phyloP scores from a whole-genome alignment of 2,113 vertebrate species.

The Platysternon megacephalum region DNA sequence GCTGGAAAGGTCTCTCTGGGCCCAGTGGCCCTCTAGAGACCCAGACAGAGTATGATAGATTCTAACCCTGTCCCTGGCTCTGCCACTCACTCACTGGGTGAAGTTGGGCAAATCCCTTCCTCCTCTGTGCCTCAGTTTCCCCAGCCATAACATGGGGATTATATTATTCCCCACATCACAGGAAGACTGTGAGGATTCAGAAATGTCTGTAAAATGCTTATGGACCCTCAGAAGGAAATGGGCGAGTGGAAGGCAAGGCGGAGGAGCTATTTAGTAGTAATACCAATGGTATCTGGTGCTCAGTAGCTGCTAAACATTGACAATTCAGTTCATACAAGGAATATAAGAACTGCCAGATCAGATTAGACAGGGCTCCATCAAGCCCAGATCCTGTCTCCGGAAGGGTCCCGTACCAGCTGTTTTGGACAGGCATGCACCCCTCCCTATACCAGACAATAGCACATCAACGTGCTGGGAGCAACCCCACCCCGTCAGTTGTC shows the following conservation, averaged over 20 bases:
- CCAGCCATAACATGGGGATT: background rate
- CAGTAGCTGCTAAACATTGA: background rate
- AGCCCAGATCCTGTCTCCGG: background rate
- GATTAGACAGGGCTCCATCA: background rate
- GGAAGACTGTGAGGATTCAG: background rate
- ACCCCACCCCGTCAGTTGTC: background rate
- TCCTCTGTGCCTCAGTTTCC: background rate
- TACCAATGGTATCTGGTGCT: background rate
- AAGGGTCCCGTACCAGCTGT: background rate
- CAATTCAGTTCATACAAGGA: background rate
- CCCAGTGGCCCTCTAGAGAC: background rate
- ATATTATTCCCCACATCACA: background rate
- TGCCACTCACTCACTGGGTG: background rate
- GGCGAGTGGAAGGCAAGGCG: background rate
- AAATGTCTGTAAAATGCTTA: background rate
- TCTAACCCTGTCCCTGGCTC: background rate
- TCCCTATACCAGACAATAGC: background rate
- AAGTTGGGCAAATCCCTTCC: background rate
- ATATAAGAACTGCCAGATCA: background rate
- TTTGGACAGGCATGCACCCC: background rate
- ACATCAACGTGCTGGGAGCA: background rate
- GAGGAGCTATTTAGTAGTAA: background rate
- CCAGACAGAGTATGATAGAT: background rate
- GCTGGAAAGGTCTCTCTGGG: background rate
- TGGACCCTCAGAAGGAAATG: background rate